phyloP scores from a whole-genome alignment of 2,113 vertebrate species.

The Serilophus lunatus region DNA sequence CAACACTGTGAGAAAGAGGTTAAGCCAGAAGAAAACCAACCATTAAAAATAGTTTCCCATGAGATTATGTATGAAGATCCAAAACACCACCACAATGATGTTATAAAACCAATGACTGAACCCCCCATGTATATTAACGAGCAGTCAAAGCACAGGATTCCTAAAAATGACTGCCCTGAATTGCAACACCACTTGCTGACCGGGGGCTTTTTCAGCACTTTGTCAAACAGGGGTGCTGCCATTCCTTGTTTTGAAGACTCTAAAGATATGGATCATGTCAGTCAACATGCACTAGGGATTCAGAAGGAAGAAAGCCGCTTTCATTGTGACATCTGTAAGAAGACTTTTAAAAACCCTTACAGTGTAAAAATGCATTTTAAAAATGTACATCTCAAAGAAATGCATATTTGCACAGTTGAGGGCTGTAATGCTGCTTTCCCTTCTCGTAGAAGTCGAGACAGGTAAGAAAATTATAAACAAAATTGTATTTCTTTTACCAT shows the following conservation, averaged over 20 bases:
- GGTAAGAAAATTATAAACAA: constrained; percentile 77
- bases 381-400: constrained; percentile 90
- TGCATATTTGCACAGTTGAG: constrained; percentile 88
- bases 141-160: constrained; percentile 64
- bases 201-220: constrained; percentile 66
- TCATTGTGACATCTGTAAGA: constrained; percentile 91
- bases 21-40: constrained; percentile 59
- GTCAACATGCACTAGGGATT: constrained; percentile 58
- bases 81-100: constrained; percentile 61
- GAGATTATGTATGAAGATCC: constrained; percentile 50
- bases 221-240: constrained; percentile 63
- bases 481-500: constrained; percentile 54
- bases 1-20: constrained; percentile 50
- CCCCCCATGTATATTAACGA: constrained; percentile 64
- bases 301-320: constrained; percentile 78
- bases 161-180: constrained; percentile 72
- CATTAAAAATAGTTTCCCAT: constrained; percentile 52
- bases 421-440: constrained; percentile 91
- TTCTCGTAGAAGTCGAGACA: constrained; percentile 93
- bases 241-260: constrained; percentile 72
- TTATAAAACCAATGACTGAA: constrained; percentile 50
- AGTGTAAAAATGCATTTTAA: constrained; percentile 93
- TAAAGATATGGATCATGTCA: constrained; percentile 66
- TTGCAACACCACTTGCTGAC: constrained; percentile 76
- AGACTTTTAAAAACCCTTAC: constrained; percentile 93